Evolutionary conservation across 2,113 vertebrate genomes (phyloP), one percentile per base, ranked within the genome.

Genomic region (Protobothrops flavoviridis): DNA sequence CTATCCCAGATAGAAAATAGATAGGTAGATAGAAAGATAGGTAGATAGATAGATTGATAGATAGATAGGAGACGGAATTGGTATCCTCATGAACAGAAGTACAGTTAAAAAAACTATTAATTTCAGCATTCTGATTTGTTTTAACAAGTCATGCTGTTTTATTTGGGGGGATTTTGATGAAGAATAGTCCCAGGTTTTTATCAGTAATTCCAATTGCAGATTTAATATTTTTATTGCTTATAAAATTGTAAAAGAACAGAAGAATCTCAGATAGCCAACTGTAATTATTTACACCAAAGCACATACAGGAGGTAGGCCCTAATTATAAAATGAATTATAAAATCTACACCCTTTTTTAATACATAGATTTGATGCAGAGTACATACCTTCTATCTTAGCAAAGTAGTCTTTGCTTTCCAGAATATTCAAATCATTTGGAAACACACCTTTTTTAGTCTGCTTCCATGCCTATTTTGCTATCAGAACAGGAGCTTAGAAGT

Each of bases 401-500:
- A 6, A 85, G 4, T 9, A 90, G 57, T 26, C 33, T 87, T 89
- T 55, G 56, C 56, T 55, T 81, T 90, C 88, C 6, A 50, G 90
- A 89, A 11, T 11, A 3, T 90, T 56, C 81, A 97, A 93, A 85
- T 48, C 61, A 93, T 64, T 48, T 96, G 85, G 93, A 48, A 87
- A 81, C 50, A 92, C 53, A 93, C 85, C 52, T 90, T 96, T 10
- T 85, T 91, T 93, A 50, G 95, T 96, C 94, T 92, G 94, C 96
- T 85, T 91, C 45, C 59, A 89, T 96, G 69, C 90, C 92, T 95
- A 90, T 94, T 95, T 90, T 88, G 89, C 69, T 33, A 69, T 89
- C 89, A 96, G 64, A 81, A 45, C 61, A 95, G 87, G 23, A 93
- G 96, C 94, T 97, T 74, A 91, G 95, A 93, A 96, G 91, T 91